Base-by-base conservation (phyloP, 1,140 invertebrate genomes). In the Drosophila saltans region DNA sequence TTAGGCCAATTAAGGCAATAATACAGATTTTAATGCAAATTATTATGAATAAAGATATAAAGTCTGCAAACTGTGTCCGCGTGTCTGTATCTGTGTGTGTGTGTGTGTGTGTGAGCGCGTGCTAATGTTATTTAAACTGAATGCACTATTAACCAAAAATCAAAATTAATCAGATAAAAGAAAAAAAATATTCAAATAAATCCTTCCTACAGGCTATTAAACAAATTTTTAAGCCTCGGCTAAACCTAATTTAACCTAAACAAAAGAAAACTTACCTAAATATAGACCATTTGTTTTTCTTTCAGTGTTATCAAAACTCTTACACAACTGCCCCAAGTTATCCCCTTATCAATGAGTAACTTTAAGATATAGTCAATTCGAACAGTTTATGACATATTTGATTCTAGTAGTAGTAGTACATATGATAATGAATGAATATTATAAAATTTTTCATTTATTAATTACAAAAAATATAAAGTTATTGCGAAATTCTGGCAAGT, bases 1-100 rank as follows among this genome's bases (percentile, higher is more conserved):
- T 52, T 52, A 52, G 80, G 64, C 55, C 60, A 69, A 67, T 73
- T 85, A 52, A 8, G 45, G 45, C 45, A 52, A 52, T 52, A 52
- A 52, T 52, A 52, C 45, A 66, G 59, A 52, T 56, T 59, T 28
- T 58, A 65, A 39, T 65, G 16, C 33, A 10, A 66, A 57, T 57
- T 58, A 36, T 41, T 52, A 26, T 52, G 45, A 52, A 26, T 52
- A 10, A 52, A 52, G 21, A 10, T 9, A 52, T 52, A 52, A 52
- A 26, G 39, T 11, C 10, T 11, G n/a, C 16, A 10, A 10, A 9
- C 9, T 26, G 45, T 52, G 8, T 26, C 7, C n/a, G 8, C 8
- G 10, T 40, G 39, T 40, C 2, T 11, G 10, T 40, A 9, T 40
- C 21, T 52, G 8, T 10, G 45, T 52, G 30, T 57, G 6, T 64